Evolutionary conservation across 2,888 invertebrate genomes (phyloP).

Genomic region (Laothoe populi): DNA sequence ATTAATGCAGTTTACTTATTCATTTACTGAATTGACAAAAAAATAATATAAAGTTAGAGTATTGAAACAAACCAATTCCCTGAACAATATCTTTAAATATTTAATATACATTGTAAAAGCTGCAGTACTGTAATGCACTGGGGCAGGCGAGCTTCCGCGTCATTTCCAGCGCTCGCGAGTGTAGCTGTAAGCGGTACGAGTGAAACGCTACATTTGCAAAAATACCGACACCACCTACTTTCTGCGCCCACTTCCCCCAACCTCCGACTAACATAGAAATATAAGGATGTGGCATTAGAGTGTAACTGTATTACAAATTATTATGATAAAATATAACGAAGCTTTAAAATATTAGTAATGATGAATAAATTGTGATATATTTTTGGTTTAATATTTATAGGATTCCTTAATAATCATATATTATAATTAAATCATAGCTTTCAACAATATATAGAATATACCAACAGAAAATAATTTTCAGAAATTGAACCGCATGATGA

Average conservation of each 20-base stretch:
- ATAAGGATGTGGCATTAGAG: not conserved
- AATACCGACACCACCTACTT: conserved; percentile 21
- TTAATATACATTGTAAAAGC: not conserved
- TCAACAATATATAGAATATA: no score
- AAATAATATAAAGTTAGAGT: not conserved
- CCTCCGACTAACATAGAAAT: not conserved
- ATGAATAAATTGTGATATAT: not conserved
- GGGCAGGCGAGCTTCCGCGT: conserved; percentile 4
- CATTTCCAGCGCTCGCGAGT: conserved; percentile 1
- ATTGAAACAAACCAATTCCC: not conserved
- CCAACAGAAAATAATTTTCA: no score
- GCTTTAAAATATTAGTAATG: not conserved
- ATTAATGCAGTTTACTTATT: not conserved
- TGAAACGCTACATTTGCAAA: conserved; percentile 18
- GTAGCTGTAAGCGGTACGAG: conserved; percentile 6
- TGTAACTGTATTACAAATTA: not conserved
- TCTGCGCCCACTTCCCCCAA: not conserved
- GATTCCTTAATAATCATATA: no score
- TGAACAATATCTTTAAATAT: not conserved
- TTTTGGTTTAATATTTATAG: no score
- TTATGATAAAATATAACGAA: not conserved
- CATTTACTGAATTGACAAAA: not conserved
- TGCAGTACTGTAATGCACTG: conserved; percentile 6
- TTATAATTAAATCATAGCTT: no score
- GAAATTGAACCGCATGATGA: no score